Evolutionary conservation across 2,113 vertebrate species (phyloP), one percentile per base, ranked within the genome.

Genomic region (Pelobates fuscus): DNA sequence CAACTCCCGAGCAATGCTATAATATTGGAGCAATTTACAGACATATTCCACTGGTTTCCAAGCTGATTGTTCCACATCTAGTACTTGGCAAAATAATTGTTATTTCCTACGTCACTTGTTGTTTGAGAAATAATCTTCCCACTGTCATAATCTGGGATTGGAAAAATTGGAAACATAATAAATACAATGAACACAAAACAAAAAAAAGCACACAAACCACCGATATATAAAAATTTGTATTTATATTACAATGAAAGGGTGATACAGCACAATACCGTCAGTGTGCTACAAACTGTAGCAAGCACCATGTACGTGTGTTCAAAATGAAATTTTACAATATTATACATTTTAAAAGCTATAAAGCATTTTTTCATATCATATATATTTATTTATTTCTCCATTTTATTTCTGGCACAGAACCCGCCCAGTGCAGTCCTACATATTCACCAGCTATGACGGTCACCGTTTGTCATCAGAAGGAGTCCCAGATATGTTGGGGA

Each of bases 161-260:
- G 5, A 41, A 41, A 41, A 49, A n/a, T n/a, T n/a, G n/a, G n/a
- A n/a, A n/a, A n/a, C n/a, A n/a, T n/a, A n/a, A n/a, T n/a, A n/a
- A n/a, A n/a, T n/a, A n/a, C n/a, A n/a, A n/a, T n/a, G 3, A 46
- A 67, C 3, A 26, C 15, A 10, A 46, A 67, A 24, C 2, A 43
- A 21, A n/a, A 83, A 79, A 65, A 73, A 26, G 81, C 78, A 71
- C 62, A 80, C 65, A 78, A 37, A 37, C 60, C 37, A 8, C 2
- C 70, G 86, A 87, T 89, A 84, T 96, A 94, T 90, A 95, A 96
- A 95, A 94, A 89, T 85, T 86, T 86, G 81, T 93, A 89, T 92
- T 95, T 96, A 91, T 94, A 86, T 93, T 92, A 94, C 92, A 95
- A 93, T 60, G 80, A 94, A 88, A 91, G 85, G 86, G 91, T 78